Evolutionary conservation across 2,888 invertebrate genomes (phyloP), one percentile per base, ranked within the genome.

Genomic region (Branchellion lobata): DNA sequence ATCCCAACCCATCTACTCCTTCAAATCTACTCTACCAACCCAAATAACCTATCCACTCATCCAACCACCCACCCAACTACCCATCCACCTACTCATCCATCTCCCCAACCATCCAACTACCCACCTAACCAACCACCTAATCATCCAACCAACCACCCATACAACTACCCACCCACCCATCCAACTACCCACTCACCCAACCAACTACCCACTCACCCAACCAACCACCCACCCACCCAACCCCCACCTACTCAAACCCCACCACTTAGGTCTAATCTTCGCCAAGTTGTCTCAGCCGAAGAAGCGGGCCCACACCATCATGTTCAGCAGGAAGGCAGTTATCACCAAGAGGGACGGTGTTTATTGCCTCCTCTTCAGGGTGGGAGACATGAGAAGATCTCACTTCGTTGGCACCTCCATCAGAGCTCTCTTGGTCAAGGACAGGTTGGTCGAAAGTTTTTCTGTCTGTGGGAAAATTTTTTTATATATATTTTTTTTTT

Each of bases 241-340:
- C 69, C 96, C 96, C n/a, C 93, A 94, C 61, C 86, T 90, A 82
- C 92, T 90, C 27, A 88, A 88, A 82, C 86, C 94, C 82, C 92
- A 94, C 85, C 81, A 87, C 34, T 93, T 93, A 36, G 92, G 77
- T 81, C 91, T 93, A 72, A 92, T 93, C 14, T 96, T 98, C 86
- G 95, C 96, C 84, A 97, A 97, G 83, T 81, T 83, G 14, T 82
- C 83, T 8, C 90, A 96, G 83, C 96, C 96, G 78, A 95, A 96
- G 89, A 95, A 95, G 88, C 91, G 96, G 81, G 93, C 96, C 29
- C 94, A 95, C 88, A 97, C 96, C 79, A 90, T 97, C 85, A 91
- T 96, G 84, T 97, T 96, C 89, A 95, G 95, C 84, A 90, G 94
- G 82, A 92, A 93, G 85, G 94, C 95, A 29, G 94, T 95, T 81